Evolutionary conservation across 2,797 vertebrate genomes (phyloP).

Genomic region (Echiichthys vipera): DNA sequence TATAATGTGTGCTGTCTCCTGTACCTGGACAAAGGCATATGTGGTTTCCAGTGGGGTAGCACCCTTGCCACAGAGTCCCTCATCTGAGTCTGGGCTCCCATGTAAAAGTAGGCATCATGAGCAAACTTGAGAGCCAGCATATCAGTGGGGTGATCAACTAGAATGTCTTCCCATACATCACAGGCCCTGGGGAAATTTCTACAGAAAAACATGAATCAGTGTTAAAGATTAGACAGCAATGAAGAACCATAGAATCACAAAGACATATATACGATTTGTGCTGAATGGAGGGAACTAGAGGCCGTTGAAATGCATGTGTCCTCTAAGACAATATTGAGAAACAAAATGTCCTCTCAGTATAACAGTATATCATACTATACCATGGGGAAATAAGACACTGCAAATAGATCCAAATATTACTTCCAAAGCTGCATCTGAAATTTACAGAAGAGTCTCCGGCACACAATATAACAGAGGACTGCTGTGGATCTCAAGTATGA

Average conservation of each 20-base stretch:
- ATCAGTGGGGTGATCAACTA: slow-evolving; percentile 91
- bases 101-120: slow-evolving; percentile 92
- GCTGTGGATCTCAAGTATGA: slow-evolving; percentile 18
- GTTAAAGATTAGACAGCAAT: not conserved
- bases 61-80: slow-evolving; percentile 91
- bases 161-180: slow-evolving; percentile 91
- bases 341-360: slow-evolving; percentile 10
- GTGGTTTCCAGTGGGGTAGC: slow-evolving; percentile 91
- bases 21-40: slow-evolving; percentile 90
- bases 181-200: slow-evolving; percentile 89
- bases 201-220: slow-evolving; percentile 15
- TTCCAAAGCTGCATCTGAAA: slow-evolving; percentile 1
- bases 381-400: slow-evolving; percentile 24
- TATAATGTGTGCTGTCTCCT: not conserved
- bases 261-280: not conserved
- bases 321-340: slow-evolving; percentile 15
- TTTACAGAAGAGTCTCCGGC: slow-evolving; percentile 2
- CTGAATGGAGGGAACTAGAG: slow-evolving; percentile 11
- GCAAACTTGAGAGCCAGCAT: slow-evolving; percentile 93
- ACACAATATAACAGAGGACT: not conserved
- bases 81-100: slow-evolving; percentile 88
- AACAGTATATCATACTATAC: slow-evolving; percentile 8
- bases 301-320: slow-evolving; percentile 3
- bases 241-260: not conserved
- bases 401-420: slow-evolving; percentile 17